Evolutionary conservation across 1,140 invertebrate species (phyloP).

Genomic region (Dryas iulia): DNA sequence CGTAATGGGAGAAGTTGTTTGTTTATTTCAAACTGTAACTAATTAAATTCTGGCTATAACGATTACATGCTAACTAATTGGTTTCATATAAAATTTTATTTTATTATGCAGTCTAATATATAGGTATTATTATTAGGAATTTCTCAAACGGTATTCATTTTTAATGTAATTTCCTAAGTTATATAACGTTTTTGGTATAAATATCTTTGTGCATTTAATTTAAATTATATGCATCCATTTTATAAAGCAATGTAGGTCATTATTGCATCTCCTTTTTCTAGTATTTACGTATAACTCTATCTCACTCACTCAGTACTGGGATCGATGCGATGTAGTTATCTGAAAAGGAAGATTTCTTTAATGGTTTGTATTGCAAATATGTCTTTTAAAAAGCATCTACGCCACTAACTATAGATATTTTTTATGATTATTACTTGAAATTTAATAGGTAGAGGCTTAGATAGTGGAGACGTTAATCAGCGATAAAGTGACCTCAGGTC

Average conservation of each 20-base stretch:
- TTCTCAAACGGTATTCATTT: background rate
- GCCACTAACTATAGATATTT: no score
- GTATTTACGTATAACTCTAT: background rate
- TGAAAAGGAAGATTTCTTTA: background rate
- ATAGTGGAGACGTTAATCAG: no score
- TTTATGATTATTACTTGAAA: no score
- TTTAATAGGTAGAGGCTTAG: no score
- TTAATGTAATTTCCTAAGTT: background rate
- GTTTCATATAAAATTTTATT: background rate
- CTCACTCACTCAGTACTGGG: background rate
- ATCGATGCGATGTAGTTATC: background rate
- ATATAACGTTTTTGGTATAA: background rate
- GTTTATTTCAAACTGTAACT: background rate
- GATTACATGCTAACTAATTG: background rate
- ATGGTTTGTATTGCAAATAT: background rate
- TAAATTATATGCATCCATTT: background rate
- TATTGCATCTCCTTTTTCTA: background rate
- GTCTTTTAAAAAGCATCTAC: no score
- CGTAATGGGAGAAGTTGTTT: conserved; percentile 4
- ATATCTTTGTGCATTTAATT: background rate
- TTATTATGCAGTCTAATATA: background rate
- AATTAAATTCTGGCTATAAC: background rate
- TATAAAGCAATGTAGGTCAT: background rate
- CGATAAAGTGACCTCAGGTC: no score
- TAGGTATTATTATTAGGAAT: background rate